A percentile compares a stretch with the other conserved stretches of the same genome.
These are phyloP conservation scores for Druceiella hillmani DNA, from an alignment of 2,888 invertebrate species.

Conservation along the genomic window DNA sequence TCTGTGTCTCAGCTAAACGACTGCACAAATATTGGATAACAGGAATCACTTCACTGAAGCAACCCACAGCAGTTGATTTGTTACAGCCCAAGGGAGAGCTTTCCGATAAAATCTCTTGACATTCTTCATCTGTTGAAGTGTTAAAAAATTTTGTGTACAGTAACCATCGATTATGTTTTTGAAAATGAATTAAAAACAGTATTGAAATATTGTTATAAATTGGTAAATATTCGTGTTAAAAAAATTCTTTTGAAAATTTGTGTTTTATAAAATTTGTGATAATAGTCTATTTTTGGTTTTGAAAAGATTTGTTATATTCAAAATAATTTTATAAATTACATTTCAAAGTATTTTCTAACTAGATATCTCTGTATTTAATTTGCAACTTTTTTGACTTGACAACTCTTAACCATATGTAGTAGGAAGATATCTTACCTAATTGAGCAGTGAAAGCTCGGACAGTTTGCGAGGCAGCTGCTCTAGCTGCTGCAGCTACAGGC, in stretches of 20 bases:
- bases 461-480: conserved; percentile 87
- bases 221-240: no score
- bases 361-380: no score
- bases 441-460: conserved; percentile 80
- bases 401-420: no score
- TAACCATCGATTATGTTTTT: neutral
- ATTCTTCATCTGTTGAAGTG: conserved; percentile 64
- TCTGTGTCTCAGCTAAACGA: conserved; percentile 74
- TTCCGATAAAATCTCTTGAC: conserved; percentile 60
- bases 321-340: no score
- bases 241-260: no score
- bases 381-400: no score
- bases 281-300: no score
- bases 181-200: no score
- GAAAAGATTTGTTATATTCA: no score
- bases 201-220: no score
- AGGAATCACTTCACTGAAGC: conserved; percentile 86
- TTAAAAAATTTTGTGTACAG: conserved; percentile 4
- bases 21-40: conserved; percentile 86
- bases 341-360: no score
- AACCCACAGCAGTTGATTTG: conserved; percentile 65
- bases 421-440: conserved; percentile 56
- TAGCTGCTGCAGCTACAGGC: conserved; percentile 78
- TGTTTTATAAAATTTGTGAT: no score
- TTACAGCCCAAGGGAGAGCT: conserved; percentile 45